Percentiles rank a stretch among this genome's conserved stretches.
These are phyloP conservation scores for Drosophila parvula DNA, from an alignment of 1,140 invertebrate genomes.

Conservation along the genomic window DNA sequence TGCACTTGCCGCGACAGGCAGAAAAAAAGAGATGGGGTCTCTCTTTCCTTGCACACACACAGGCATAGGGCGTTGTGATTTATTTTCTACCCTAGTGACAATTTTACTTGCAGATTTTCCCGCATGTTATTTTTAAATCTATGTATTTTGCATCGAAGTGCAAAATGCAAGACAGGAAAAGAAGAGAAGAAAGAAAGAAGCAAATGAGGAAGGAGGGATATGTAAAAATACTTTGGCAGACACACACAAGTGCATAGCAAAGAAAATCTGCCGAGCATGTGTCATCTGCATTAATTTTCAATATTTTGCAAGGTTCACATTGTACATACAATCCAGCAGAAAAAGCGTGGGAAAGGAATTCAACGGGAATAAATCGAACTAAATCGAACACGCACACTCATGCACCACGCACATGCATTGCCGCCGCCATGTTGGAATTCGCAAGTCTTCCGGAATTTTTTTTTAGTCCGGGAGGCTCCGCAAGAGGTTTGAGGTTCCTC, in stretches of 20 bases:
- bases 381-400: constrained; percentile 20
- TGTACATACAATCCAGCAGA: background rate
- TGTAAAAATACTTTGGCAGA: constrained; percentile 73
- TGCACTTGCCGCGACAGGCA: constrained; percentile 57
- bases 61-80: constrained; percentile 56
- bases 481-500: background rate
- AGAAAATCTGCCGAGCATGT: constrained; percentile 46
- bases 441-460: constrained; percentile 12
- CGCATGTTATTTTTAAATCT: constrained; percentile 73
- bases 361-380: constrained; percentile 17
- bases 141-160: constrained; percentile 58
- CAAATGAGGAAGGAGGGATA: constrained; percentile 44
- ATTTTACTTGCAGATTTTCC: constrained; percentile 68
- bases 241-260: constrained; percentile 19
- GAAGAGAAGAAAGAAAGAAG: constrained; percentile 21
- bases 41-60: constrained; percentile 15
- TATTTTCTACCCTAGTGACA: constrained; percentile 81
- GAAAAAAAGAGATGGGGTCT: constrained; percentile 13
- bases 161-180: constrained; percentile 48
- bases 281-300: constrained; percentile 30
- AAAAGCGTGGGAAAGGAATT: constrained; percentile 10
- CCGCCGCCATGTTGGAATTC: constrained; percentile 72
- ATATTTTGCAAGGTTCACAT: constrained; percentile 6
- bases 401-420: constrained; percentile 17
- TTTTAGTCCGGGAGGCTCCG: constrained; percentile 2